These are phyloP conservation scores for Mallateleia sp. DNA, from an alignment of 2,888 invertebrate genomes.

Conservation along the genomic window DNA sequence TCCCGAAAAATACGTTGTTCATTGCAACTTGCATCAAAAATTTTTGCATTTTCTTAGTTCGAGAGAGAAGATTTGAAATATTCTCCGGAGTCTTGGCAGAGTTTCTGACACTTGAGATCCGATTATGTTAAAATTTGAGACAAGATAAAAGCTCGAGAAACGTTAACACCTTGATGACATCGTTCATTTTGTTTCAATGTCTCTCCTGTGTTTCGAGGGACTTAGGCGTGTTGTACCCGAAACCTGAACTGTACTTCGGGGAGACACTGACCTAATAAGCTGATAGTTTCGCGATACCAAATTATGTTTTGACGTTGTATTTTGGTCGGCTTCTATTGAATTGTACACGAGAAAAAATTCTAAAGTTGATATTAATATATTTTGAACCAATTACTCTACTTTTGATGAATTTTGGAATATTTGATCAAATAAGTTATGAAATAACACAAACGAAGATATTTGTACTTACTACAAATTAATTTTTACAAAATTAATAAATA, in stretches of 20 bases:
- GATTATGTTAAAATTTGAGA: slow-evolving; percentile 72
- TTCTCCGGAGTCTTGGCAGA: slow-evolving; percentile 36
- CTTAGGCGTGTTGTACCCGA: slow-evolving; percentile 35
- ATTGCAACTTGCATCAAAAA: neutral
- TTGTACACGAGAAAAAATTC: too few species aligned
- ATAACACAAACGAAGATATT: too few species aligned
- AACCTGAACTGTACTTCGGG: slow-evolving; percentile 47
- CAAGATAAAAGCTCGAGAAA: slow-evolving; percentile 59
- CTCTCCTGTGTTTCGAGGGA: slow-evolving; percentile 45
- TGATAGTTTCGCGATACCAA: slow-evolving; percentile 1
- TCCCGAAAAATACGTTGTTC: neutral
- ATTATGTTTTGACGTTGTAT: slow-evolving; percentile 11
- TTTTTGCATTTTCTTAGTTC: slow-evolving; percentile 7
- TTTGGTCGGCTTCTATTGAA: neutral
- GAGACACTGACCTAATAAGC: slow-evolving; percentile 60
- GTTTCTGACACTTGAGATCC: slow-evolving; percentile 64
- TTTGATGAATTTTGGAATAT: too few species aligned
- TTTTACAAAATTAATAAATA: too few species aligned
- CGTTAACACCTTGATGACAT: slow-evolving; percentile 57
- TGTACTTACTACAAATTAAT: too few species aligned
- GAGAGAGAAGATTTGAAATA: slow-evolving; percentile 22
- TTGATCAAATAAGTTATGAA: too few species aligned
- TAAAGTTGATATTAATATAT: too few species aligned
- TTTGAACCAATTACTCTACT: too few species aligned
- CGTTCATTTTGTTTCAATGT: slow-evolving; percentile 57